Percentiles rank a stretch among this genome's conserved stretches.
Conservation (phyloP, 2,888 invertebrate genomes). For the Dynastes hyllus region DNA sequence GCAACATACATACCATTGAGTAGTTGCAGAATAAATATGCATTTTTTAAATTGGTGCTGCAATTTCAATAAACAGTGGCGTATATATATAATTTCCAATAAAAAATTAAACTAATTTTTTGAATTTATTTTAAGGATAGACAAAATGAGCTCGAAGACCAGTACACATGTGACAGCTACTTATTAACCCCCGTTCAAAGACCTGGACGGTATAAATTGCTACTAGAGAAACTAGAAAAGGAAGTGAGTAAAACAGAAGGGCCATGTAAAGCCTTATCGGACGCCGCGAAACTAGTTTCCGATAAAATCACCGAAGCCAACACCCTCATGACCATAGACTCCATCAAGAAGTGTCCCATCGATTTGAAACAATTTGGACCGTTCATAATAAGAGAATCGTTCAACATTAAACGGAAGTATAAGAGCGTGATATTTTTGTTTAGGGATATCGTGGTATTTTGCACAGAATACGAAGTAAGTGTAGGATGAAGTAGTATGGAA, state of each 20-base stretch:
- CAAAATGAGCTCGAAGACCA: slow-evolving; percentile 68
- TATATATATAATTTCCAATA: background rate
- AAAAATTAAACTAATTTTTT: background rate
- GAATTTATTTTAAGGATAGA: slow-evolving; percentile 64
- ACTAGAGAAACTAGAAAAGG: slow-evolving; percentile 59
- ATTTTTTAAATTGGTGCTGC: too few relatives aligned
- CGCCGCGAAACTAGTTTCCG: slow-evolving; percentile 63
- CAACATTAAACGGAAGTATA: slow-evolving; percentile 61
- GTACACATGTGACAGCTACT: slow-evolving; percentile 60
- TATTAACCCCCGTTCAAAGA: slow-evolving; percentile 66
- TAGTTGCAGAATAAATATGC: too few relatives aligned
- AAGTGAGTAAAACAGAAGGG: slow-evolving; percentile 25
- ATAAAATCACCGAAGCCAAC: slow-evolving; percentile 66
- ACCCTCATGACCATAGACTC: slow-evolving; percentile 67
- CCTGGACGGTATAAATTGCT: slow-evolving; percentile 66
- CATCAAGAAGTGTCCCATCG: slow-evolving; percentile 67
- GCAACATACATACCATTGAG: too few relatives aligned
- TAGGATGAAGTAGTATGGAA: background rate
- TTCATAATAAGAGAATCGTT: slow-evolving; percentile 66
- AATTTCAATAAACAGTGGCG: too few relatives aligned
- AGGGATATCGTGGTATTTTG: slow-evolving; percentile 65
- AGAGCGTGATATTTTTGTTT: slow-evolving; percentile 66
- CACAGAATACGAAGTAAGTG: slow-evolving; percentile 55
- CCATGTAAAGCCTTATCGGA: slow-evolving; percentile 59
- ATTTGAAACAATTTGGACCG: slow-evolving; percentile 61